phyloP scores from a whole-genome alignment of 2,797 vertebrate species.

The Falco cherrug region DNA sequence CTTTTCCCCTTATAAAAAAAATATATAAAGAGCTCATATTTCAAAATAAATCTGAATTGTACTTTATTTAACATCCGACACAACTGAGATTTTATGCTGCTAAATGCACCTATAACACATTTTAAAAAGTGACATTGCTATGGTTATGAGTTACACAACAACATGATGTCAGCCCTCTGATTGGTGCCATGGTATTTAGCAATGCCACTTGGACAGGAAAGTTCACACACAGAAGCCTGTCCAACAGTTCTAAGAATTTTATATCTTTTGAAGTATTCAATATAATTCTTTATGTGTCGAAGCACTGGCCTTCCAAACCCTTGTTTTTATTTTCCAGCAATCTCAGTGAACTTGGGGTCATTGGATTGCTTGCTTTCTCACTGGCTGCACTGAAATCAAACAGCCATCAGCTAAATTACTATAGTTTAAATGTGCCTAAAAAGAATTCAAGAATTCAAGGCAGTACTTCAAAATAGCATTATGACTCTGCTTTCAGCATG shows the following conservation, averaged over 20 bases:
- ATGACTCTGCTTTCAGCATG: not conserved
- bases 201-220: constrained; percentile 74
- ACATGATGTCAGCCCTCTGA: constrained; percentile 68
- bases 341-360: constrained; percentile 68
- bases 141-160: constrained; percentile 73
- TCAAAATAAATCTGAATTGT: constrained; percentile 52
- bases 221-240: constrained; percentile 67
- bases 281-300: constrained; percentile 69
- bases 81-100: constrained; percentile 22
- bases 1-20: constrained; percentile 22
- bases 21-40: constrained; percentile 25
- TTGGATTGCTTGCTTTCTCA: constrained; percentile 57
- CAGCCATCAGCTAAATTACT: not conserved
- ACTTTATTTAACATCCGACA: constrained; percentile 55
- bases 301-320: constrained; percentile 50
- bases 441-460: constrained; percentile 1
- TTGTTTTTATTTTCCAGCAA: constrained; percentile 72
- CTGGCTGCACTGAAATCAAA: constrained; percentile 26
- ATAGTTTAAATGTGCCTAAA: not conserved
- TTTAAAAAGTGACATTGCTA: constrained; percentile 63
- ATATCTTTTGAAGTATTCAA: constrained; percentile 74
- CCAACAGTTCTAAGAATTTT: constrained; percentile 79
- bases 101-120: constrained; percentile 46
- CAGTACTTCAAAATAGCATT: not conserved
- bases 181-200: constrained; percentile 73